Evolutionary conservation across 1,140 invertebrate species (phyloP).

Genomic region (Diabrotica virgifera): DNA sequence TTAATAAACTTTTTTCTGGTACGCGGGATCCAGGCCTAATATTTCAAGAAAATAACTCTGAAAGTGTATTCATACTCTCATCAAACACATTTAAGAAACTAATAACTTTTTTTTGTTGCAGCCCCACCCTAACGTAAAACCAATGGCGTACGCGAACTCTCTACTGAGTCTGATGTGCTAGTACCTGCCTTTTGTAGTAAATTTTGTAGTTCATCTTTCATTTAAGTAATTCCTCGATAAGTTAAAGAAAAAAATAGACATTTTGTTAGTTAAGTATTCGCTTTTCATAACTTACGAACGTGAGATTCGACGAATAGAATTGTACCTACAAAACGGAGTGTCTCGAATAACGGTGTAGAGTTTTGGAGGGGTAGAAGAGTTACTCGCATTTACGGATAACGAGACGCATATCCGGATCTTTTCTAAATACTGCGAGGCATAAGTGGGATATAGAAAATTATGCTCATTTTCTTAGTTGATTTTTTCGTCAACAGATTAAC

Average conservation of each 20-base stretch:
- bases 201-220: conserved; percentile 15
- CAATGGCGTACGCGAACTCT: conserved; percentile 91
- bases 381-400: not conserved
- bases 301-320: not conserved
- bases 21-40: too few species aligned
- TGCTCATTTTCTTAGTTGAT: too few species aligned
- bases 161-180: conserved; percentile 64
- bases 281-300: not conserved
- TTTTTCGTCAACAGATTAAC: too few species aligned
- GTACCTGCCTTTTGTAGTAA: conserved; percentile 44
- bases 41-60: too few species aligned
- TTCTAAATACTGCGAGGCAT: too few species aligned
- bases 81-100: too few species aligned
- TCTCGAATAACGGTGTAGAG: not conserved
- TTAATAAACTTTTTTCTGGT: too few species aligned
- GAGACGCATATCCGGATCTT: not conserved
- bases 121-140: conserved; percentile 95
- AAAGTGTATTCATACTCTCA: too few species aligned
- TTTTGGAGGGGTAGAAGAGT: not conserved
- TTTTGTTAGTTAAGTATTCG: not conserved
- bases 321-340: not conserved
- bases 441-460: too few species aligned
- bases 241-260: not conserved
- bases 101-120: conserved; percentile 57
- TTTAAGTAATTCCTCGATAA: not conserved